These are phyloP conservation scores for Hypercompe scribonia DNA, from an alignment of 2,888 invertebrate genomes.

Conservation along the genomic window DNA sequence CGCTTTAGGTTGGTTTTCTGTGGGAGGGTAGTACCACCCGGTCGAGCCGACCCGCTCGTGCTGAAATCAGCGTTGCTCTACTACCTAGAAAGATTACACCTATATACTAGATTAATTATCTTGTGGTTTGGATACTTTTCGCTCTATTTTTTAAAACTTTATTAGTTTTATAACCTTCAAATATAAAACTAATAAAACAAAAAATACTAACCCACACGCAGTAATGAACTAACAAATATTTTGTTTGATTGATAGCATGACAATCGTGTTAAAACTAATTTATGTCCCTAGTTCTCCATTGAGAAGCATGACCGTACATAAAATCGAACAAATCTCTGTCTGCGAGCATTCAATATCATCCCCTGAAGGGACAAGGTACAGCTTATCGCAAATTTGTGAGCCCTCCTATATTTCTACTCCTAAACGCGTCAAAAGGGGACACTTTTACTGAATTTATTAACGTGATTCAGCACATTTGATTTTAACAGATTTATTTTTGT, in stretches of 20 bases:
- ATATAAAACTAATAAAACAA: not conserved
- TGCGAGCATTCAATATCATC: slow-evolving; percentile 48
- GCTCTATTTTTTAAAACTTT: not conserved
- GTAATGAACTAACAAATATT: not conserved
- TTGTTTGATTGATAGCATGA: slow-evolving; percentile 11
- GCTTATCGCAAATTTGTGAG: slow-evolving; percentile 44
- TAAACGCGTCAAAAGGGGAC: slow-evolving; percentile 53
- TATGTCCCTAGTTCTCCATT: slow-evolving; percentile 9
- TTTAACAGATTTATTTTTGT: slow-evolving; percentile 52
- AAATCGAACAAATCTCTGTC: slow-evolving; percentile 44
- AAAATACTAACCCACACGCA: not conserved
- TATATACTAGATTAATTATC: too few species aligned
- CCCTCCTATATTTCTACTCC: slow-evolving; percentile 51
- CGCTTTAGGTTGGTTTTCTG: too few species aligned
- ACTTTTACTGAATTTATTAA: slow-evolving; percentile 52
- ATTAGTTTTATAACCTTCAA: not conserved
- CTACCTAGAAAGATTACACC: too few species aligned
- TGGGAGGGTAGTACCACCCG: too few species aligned
- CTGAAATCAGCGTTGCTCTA: too few species aligned
- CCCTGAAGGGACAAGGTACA: slow-evolving; percentile 38
- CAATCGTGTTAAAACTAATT: slow-evolving; percentile 20
- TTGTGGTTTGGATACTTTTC: too few species aligned
- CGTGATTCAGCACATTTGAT: slow-evolving; percentile 50
- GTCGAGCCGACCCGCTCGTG: too few species aligned
- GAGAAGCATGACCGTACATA: slow-evolving; percentile 28